phyloP scores from a whole-genome alignment of 2,888 invertebrate species.

The Stenotaenia linearis region DNA sequence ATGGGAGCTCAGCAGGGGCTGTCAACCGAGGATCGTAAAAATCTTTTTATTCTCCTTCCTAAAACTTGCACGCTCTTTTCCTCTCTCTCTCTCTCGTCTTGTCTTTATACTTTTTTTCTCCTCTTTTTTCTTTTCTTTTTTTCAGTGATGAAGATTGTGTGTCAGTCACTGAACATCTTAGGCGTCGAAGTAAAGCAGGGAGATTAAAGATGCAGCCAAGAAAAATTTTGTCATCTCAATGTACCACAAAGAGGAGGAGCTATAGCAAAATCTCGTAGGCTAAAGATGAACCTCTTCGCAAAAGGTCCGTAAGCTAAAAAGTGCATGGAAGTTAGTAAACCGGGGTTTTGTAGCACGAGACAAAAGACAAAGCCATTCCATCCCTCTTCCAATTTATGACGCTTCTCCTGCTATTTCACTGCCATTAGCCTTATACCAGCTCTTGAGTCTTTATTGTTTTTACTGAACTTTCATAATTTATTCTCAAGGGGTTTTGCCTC shows the following conservation, averaged over 20 bases:
- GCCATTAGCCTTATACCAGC: not conserved
- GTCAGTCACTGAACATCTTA: slow-evolving; percentile 17
- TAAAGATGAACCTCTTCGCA: slow-evolving; percentile 6
- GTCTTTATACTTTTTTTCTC: not conserved
- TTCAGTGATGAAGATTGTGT: slow-evolving; percentile 16
- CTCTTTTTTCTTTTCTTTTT: not conserved
- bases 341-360: not conserved
- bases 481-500: slow-evolving; percentile 17
- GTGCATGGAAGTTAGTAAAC: not conserved
- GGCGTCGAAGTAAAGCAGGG: slow-evolving; percentile 18
- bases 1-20: slow-evolving; percentile 24
- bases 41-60: slow-evolving; percentile 26
- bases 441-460: slow-evolving; percentile 19
- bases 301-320: not conserved
- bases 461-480: slow-evolving; percentile 24
- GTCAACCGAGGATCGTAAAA: slow-evolving; percentile 24
- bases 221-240: slow-evolving; percentile 17
- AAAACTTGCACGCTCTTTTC: slow-evolving; percentile 24
- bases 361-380: not conserved
- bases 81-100: not conserved
- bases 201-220: slow-evolving; percentile 21
- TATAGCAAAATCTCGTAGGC: not conserved
- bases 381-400: not conserved
- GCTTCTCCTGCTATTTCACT: slow-evolving; percentile 2
- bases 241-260: slow-evolving; percentile 21